A percentile compares a stretch with the other conserved stretches of the same genome.
These are phyloP conservation scores for Romanomermis culicivorax DNA, from an alignment of 2,888 invertebrate genomes.

Conservation along the genomic window DNA sequence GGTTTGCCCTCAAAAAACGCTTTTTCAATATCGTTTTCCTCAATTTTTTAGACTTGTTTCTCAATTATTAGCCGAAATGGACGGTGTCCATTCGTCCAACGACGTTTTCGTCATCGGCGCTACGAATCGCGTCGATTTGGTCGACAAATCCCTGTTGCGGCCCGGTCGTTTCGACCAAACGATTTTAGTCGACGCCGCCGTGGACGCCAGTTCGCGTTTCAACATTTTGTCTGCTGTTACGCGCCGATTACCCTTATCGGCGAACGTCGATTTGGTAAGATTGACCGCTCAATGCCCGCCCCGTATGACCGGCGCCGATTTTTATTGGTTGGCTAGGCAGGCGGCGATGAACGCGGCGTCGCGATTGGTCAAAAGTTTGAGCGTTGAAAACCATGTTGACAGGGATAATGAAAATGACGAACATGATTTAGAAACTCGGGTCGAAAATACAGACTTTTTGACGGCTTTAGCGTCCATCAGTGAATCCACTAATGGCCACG, in stretches of 20 bases:
- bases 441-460: too few relatives aligned
- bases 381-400: too few relatives aligned
- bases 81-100: constrained; percentile 43
- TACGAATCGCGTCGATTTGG: constrained; percentile 82
- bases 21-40: constrained; percentile 8
- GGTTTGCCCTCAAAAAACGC: too few relatives aligned
- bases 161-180: constrained; percentile 87
- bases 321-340: constrained; percentile 56
- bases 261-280: constrained; percentile 39
- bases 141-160: constrained; percentile 73
- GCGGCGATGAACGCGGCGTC: constrained; percentile 46
- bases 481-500: too few relatives aligned
- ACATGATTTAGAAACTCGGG: too few relatives aligned
- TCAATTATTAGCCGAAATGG: constrained; percentile 81
- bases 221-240: constrained; percentile 62
- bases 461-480: too few relatives aligned
- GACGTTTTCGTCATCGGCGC: constrained; percentile 51
- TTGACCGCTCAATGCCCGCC: constrained; percentile 48
- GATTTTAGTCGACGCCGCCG: constrained; percentile 72
- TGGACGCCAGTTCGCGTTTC: constrained; percentile 50
- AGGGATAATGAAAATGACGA: too few relatives aligned
- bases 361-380: neutral
- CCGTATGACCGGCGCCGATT: constrained; percentile 71
- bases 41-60: constrained; percentile 51
- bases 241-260: constrained; percentile 25